Evolutionary conservation across 2,797 vertebrate species (phyloP), one percentile per base, ranked within the genome.

Genomic region (Discoglossus pictus): DNA sequence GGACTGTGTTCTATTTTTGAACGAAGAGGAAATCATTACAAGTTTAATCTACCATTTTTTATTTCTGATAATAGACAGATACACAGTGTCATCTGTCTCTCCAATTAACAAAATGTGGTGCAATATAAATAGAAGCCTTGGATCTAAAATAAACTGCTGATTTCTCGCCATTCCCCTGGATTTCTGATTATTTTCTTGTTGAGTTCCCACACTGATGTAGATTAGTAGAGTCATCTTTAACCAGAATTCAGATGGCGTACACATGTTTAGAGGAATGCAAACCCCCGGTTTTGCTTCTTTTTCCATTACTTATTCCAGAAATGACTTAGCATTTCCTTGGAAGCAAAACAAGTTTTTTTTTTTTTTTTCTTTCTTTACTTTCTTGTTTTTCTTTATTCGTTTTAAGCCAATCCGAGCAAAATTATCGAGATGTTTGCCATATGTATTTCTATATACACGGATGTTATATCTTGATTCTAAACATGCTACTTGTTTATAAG

Each of bases 311-410:
- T 42, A 31, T 43, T 69, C 66, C 59, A 70, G 43, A 70, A 63
- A 70, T 70, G 50, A 70, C 67, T 70, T 39, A 34, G 67, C 59
- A 62, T 70, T 68, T 47, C 55, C 50, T 70, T 70, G 67, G 51
- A 62, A 58, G 31, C 16, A 34, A 42, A 51, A 42, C 13, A 21
- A 51, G 24, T 7, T 52, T 12, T 18, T 46, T 61, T 21, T 42
- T 53, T 42, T 23, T 16, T 36, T 35, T 46, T 46, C 25, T 46
- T 40, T n/a, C 38, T n/a, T n/a, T 31, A 31, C 8, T 4, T 31
- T 31, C 8, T 31, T 31, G 8, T 31, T 31, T 31, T 4, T 31
- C 8, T 31, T 4, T 31, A 31, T 31, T 31, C 27, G 4, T 31
- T 31, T 31, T 31, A 60, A 42, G 43, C 46, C 36, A 60, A 59